Evolutionary conservation across 1,140 invertebrate species (phyloP).

Genomic region (Anoplophora glabripennis): DNA sequence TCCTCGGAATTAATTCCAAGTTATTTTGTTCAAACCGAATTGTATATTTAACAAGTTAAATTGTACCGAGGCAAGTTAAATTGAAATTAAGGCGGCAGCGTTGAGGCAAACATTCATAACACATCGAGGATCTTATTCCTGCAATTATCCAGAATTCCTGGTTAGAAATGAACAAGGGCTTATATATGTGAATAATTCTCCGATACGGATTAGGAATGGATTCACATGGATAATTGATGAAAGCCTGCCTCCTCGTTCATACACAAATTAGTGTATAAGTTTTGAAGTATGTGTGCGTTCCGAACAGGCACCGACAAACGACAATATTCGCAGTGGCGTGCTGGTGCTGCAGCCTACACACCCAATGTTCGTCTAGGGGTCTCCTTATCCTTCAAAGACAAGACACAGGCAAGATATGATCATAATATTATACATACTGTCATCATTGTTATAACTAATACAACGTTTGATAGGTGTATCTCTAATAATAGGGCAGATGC

Average conservation of each 20-base stretch:
- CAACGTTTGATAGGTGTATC: too few relatives aligned
- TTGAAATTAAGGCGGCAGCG: conserved; percentile 32
- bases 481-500: too few relatives aligned
- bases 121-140: conserved; percentile 11
- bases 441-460: too few relatives aligned
- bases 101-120: conserved; percentile 27
- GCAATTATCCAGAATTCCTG: conserved; percentile 9
- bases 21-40: conserved; percentile 27
- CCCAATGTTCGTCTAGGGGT: too few relatives aligned
- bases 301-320: too few relatives aligned
- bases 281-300: not conserved
- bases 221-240: conserved; percentile 9
- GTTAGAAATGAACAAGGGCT: conserved; percentile 9
- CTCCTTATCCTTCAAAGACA: too few relatives aligned
- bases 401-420: too few relatives aligned
- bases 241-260: conserved; percentile 6
- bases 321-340: too few relatives aligned
- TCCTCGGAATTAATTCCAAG: conserved; percentile 28
- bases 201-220: conserved; percentile 11
- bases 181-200: conserved; percentile 10
- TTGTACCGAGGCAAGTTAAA: conserved; percentile 32
- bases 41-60: conserved; percentile 33
- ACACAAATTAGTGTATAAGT: conserved; percentile 4
- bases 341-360: too few relatives aligned
- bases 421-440: too few relatives aligned